Conservation (phyloP, 2,113 vertebrate species). For the Struthidea cinerea region DNA sequence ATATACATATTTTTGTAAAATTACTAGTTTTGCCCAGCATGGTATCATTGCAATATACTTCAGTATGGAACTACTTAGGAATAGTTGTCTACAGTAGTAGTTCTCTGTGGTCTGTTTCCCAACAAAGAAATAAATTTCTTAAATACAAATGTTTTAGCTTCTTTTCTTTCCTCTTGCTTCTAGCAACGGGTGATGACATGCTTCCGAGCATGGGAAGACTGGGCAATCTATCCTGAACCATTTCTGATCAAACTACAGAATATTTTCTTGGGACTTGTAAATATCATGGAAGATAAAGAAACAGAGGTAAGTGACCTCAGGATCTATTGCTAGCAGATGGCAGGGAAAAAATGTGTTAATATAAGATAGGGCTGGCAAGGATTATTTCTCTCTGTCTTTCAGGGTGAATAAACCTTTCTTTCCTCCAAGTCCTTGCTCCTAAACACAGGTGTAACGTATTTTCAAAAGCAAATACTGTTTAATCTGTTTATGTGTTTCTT, state of each 20-base stretch:
- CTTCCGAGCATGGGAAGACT: slow-evolving; percentile 98
- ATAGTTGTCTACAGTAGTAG: background rate
- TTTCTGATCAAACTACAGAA: slow-evolving; percentile 99
- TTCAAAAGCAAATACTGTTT: background rate
- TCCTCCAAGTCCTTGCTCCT: background rate
- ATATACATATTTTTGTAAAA: background rate
- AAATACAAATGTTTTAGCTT: background rate
- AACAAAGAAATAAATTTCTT: background rate
- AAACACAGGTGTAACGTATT: background rate
- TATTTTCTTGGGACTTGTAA: slow-evolving; percentile 96
- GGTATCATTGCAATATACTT: background rate
- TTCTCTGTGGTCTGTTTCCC: background rate
- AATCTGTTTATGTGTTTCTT: background rate
- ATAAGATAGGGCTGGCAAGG: background rate
- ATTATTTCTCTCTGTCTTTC: background rate
- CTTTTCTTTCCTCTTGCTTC: slow-evolving; percentile 48
- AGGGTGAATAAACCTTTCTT: background rate
- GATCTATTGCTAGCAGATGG: background rate
- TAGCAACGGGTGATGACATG: slow-evolving; percentile 99
- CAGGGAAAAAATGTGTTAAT: background rate
- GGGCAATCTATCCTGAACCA: slow-evolving; percentile 97
- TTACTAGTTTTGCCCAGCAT: background rate
- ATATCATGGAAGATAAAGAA: slow-evolving; percentile 90
- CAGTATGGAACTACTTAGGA: background rate
- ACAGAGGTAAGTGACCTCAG: slow-evolving; percentile 62